Evolutionary conservation across 2,113 vertebrate genomes (phyloP), one percentile per base, ranked within the genome.

Genomic region (Mesocricetus auratus): DNA sequence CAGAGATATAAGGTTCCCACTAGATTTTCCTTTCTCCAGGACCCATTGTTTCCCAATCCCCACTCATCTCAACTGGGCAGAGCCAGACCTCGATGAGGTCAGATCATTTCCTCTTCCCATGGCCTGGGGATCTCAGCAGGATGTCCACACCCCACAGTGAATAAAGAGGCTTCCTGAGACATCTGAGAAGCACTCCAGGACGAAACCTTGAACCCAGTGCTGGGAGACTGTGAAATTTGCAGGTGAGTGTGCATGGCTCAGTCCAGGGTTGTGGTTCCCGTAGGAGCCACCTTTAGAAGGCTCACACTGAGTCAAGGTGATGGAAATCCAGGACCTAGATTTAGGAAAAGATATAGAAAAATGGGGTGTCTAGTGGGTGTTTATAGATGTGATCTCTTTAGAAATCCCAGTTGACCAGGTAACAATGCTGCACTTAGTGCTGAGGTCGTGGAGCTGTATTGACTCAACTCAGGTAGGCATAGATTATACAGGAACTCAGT

Each of bases 231-330:
- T 42, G 39, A 42, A 74, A 24, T 22, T 74, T 9, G 22, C 73
- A 24, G 21, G 73, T 74, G 42, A 74, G 21, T 4, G 39, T 9
- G 42, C 39, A 19, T 74, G 73, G 31, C 21, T 7, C 19, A 22
- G n/a, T 21, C 7, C 3, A 13, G 0, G 8, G 7, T 22, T 74
- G 39, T 36, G 31, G 71, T 19, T 9, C 19, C 11, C 2, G 3
- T 19, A 79, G 17, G 33, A 29, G 47, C 7, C 17, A 79, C 13
- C 47, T 53, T 78, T 79, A 79, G 77, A 53, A 79, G 50, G 77
- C 17, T 15, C 16, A 53, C 7, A 7, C 47, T 53, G 45, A 47
- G 5, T 47, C 15, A 29, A 78, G 77, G 1, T 21, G 42, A 79
- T 19, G 8, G 29, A 5, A 53, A 6, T 1, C 31, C 15, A 53